A percentile compares a stretch with the other conserved stretches of the same genome.
phyloP scores from a whole-genome alignment of 2,888 invertebrate genomes.

The Caenorhabditis angaria region DNA sequence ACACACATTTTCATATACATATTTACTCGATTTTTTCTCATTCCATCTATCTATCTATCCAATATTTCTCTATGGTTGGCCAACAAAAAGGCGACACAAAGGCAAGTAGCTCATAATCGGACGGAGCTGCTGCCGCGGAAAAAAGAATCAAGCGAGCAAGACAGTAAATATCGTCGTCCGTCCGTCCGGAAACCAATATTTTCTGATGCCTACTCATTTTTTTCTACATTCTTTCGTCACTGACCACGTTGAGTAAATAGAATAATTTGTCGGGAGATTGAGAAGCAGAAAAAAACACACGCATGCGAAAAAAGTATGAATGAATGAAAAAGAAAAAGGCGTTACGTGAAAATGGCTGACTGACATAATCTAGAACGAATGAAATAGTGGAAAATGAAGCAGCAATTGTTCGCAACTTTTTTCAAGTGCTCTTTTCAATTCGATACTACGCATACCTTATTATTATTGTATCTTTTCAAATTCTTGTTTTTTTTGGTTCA shows the following conservation, averaged over 20 bases:
- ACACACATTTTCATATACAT: no score
- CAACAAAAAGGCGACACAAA: not conserved
- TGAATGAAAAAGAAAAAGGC: not conserved
- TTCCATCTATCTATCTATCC: not conserved
- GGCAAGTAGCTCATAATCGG: constrained; percentile 2
- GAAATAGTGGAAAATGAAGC: not conserved
- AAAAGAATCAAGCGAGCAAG: not conserved
- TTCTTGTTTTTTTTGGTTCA: not conserved
- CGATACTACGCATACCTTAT: no score
- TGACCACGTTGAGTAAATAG: constrained; percentile 2
- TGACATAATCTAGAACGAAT: not conserved
- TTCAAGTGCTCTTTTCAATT: constrained; percentile 3
- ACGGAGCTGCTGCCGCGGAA: not conserved
- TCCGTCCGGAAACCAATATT: not conserved
- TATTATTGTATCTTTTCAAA: not conserved
- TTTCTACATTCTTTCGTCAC: not conserved
- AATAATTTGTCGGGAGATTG: no score
- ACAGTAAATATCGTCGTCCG: not conserved
- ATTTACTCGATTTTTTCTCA: not conserved
- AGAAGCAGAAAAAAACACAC: no score
- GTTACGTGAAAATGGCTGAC: not conserved
- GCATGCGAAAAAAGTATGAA: no score
- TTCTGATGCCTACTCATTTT: not conserved
- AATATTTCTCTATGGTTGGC: not conserved
- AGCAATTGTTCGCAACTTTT: not conserved